Conservation (phyloP, 2,113 vertebrate species). For the Eulemur macaco region DNA sequence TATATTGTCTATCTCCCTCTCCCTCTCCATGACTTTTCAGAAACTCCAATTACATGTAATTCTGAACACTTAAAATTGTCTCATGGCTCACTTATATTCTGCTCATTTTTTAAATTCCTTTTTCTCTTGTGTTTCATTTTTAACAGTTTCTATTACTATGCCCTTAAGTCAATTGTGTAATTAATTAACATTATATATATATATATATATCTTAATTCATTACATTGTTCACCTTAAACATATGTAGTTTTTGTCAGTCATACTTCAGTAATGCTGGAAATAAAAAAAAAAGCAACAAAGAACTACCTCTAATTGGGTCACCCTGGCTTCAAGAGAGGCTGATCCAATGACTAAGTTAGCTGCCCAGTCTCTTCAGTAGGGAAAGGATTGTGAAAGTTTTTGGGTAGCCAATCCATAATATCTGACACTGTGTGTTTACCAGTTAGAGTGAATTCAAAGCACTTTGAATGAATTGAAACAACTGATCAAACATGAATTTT, state of each 20-base stretch:
- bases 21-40: neutral
- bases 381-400: neutral
- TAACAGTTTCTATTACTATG: neutral
- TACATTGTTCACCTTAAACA: neutral
- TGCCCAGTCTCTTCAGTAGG: neutral
- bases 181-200: neutral
- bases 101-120: neutral
- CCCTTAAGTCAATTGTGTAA: neutral
- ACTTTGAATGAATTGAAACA: neutral
- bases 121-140: neutral
- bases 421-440: neutral
- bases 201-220: neutral
- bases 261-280: neutral
- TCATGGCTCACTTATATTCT: neutral
- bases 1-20: neutral
- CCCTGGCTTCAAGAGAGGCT: neutral
- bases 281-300: neutral
- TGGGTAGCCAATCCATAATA: neutral
- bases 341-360: neutral
- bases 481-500: neutral
- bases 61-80: neutral
- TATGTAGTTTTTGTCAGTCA: neutral
- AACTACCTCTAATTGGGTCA: neutral
- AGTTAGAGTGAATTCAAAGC: neutral
- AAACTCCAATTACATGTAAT: neutral